Evolutionary conservation across 1,140 invertebrate genomes (phyloP).

Genomic region (Platyscapa corneri): DNA sequence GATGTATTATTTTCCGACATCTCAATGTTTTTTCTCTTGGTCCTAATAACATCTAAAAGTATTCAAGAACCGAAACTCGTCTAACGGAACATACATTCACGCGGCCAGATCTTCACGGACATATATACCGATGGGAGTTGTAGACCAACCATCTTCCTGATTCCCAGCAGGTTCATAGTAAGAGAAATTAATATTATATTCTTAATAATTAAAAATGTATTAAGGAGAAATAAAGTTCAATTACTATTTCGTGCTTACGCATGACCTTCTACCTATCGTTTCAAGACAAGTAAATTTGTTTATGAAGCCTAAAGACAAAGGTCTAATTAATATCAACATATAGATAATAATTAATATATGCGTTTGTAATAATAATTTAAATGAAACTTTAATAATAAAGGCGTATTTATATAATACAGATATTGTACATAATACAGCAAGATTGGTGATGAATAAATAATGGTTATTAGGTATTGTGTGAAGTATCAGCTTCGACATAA

Average conservation of each 20-base stretch:
- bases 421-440: no score
- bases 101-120: not conserved
- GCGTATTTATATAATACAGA: no score
- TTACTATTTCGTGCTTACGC: not conserved
- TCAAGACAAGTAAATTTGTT: not conserved
- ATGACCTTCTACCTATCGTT: not conserved
- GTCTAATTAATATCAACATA: no score
- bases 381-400: no score
- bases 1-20: no score
- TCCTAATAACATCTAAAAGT: not conserved
- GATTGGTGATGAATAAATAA: not conserved
- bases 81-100: not conserved
- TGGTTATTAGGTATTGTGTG: not conserved
- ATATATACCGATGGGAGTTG: not conserved
- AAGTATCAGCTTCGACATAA: not conserved
- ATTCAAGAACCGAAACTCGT: not conserved
- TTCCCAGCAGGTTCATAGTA: not conserved
- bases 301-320: no score
- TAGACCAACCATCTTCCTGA: not conserved
- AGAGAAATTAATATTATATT: not conserved
- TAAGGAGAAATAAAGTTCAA: not conserved
- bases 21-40: no score
- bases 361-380: no score
- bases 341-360: no score
- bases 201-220: not conserved